These are phyloP conservation scores for Caerostris darwini DNA, from an alignment of 1,140 invertebrate species.

Conservation along the genomic window DNA sequence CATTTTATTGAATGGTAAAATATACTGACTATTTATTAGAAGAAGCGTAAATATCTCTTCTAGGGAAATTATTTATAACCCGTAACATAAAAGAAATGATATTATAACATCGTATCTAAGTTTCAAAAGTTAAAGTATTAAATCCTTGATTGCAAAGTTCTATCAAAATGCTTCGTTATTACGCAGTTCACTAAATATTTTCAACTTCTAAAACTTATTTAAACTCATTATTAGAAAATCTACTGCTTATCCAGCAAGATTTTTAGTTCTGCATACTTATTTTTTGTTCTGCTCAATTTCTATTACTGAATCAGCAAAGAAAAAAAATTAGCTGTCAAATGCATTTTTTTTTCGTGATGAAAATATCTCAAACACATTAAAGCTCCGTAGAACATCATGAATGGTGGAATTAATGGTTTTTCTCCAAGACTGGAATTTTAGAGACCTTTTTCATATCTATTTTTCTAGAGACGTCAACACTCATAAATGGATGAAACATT, in stretches of 20 bases:
- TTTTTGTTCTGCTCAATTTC: not conserved
- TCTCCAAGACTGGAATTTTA: not conserved
- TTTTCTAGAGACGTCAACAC: not conserved
- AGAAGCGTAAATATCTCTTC: too few relatives aligned
- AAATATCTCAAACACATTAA: not conserved
- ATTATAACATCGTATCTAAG: too few relatives aligned
- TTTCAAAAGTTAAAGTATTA: too few relatives aligned
- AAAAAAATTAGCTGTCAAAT: not conserved
- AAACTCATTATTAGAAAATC: not conserved
- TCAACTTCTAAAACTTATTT: not conserved
- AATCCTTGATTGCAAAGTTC: too few relatives aligned
- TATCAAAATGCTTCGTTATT: too few relatives aligned
- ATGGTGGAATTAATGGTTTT: not conserved
- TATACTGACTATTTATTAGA: too few relatives aligned
- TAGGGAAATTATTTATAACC: too few relatives aligned
- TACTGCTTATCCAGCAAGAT: not conserved
- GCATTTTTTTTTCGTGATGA: not conserved
- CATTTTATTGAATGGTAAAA: too few relatives aligned
- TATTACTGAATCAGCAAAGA: not conserved
- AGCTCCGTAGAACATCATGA: not conserved
- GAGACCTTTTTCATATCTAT: not conserved
- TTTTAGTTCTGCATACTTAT: not conserved
- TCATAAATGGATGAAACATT: conserved; percentile 8
- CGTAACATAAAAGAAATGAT: too few relatives aligned
- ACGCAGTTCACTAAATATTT: not conserved